A percentile compares a stretch with the other conserved stretches of the same genome.
Conservation (phyloP, 2,888 invertebrate species). For the Phaedon cochleariae region DNA sequence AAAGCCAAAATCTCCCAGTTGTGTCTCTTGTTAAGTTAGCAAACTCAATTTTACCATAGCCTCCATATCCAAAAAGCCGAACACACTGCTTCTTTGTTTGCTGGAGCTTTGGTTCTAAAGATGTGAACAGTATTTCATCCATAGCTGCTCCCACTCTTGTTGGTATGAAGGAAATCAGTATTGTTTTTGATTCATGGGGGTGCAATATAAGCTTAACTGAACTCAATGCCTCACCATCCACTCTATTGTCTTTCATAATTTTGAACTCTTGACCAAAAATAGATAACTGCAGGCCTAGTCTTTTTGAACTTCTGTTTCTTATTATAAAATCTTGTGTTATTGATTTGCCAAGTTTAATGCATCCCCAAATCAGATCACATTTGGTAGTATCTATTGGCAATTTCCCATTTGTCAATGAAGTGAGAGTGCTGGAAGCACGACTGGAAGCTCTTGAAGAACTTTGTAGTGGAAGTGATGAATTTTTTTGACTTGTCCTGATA, state of each 20-base stretch:
- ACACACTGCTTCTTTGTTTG: constrained; percentile 57
- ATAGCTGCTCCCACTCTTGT: constrained; percentile 64
- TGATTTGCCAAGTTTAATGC: constrained; percentile 66
- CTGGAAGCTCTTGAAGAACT: constrained; percentile 36
- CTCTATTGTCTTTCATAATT: constrained; percentile 54
- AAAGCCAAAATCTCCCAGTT: constrained; percentile 67
- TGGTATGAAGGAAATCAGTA: constrained; percentile 67
- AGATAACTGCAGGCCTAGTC: constrained; percentile 65
- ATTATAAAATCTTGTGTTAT: constrained; percentile 66
- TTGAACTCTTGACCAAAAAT: constrained; percentile 64
- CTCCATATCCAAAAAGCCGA: constrained; percentile 69
- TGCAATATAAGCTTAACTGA: constrained; percentile 62
- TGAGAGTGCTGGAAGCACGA: constrained; percentile 54
- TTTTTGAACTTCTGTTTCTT: constrained; percentile 67
- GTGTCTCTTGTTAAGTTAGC: constrained; percentile 64
- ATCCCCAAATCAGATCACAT: constrained; percentile 68
- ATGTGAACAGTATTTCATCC: constrained; percentile 66
- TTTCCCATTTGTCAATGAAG: constrained; percentile 56
- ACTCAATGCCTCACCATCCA: constrained; percentile 56
- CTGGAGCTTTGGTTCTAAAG: constrained; percentile 56
- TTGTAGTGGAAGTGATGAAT: constrained; percentile 3
- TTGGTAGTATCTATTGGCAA: constrained; percentile 68
- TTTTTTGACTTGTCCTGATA: background rate
- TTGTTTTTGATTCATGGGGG: constrained; percentile 66
- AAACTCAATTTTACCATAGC: constrained; percentile 63